Conservation (phyloP, 2,113 vertebrate species). For the Cairina moschata region DNA sequence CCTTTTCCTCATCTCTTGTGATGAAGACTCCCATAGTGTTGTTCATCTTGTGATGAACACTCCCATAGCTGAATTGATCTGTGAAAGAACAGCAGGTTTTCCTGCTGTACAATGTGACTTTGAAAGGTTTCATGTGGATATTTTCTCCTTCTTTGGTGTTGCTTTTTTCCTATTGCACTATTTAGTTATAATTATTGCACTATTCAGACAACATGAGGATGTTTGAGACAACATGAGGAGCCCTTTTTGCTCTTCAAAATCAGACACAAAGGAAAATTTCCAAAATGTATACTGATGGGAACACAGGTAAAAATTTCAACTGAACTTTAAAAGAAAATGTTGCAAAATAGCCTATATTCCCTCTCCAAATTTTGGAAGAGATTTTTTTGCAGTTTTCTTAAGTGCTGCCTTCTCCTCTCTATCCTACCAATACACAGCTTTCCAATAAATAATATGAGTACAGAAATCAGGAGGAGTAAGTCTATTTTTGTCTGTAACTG, state of each 20-base stretch:
- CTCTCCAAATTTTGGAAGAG: not conserved
- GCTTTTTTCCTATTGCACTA: not conserved
- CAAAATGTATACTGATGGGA: not conserved
- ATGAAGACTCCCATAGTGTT: no score
- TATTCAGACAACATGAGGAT: not conserved
- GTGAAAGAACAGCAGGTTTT: not conserved
- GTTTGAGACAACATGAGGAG: not conserved
- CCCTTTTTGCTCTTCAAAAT: not conserved
- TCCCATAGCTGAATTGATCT: not conserved
- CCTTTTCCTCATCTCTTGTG: no score
- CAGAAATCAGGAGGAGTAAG: not conserved
- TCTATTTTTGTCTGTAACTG: not conserved
- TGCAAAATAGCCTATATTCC: not conserved
- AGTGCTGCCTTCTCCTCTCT: not conserved
- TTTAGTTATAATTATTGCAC: not conserved
- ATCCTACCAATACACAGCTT: rapidly evolving
- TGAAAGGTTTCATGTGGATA: not conserved
- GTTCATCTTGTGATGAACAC: no score
- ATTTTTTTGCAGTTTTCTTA: not conserved
- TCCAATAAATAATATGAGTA: not conserved
- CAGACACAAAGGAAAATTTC: not conserved
- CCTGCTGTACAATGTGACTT: not conserved
- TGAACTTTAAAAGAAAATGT: not conserved
- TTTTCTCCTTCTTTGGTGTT: not conserved
- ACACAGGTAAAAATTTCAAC: not conserved